These are phyloP conservation scores for Malurus leucopterus DNA, from an alignment of 2,797 vertebrate genomes.

Conservation along the genomic window DNA sequence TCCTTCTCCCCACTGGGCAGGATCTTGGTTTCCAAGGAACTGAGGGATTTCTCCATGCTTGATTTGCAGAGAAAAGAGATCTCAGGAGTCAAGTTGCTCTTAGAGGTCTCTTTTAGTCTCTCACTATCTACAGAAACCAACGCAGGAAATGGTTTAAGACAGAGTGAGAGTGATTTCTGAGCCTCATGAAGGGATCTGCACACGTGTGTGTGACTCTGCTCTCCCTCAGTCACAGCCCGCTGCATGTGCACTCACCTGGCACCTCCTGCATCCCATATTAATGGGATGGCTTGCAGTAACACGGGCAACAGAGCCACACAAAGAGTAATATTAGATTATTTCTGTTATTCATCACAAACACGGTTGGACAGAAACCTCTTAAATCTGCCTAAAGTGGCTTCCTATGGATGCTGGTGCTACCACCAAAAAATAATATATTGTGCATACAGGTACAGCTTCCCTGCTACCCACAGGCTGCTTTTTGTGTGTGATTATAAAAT, in stretches of 20 bases:
- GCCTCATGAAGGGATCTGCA: background rate
- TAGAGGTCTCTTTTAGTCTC: background rate
- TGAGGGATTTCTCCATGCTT: background rate
- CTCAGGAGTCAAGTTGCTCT: background rate
- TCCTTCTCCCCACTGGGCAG: background rate
- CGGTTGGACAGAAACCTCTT: conserved; percentile 37
- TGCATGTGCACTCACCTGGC: background rate
- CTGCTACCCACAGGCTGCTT: conserved; percentile 35
- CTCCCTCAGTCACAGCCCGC: background rate
- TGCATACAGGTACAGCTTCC: background rate
- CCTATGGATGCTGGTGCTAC: conserved; percentile 18
- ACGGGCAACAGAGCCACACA: background rate
- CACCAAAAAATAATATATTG: conserved; percentile 38
- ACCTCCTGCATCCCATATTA: background rate
- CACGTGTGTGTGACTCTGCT: background rate
- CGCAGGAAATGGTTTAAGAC: background rate
- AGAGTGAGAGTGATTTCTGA: background rate
- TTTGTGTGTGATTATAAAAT: conserved; percentile 17
- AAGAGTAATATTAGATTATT: conserved; percentile 57
- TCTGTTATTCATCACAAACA: conserved; percentile 44
- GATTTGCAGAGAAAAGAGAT: background rate
- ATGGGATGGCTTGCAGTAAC: background rate
- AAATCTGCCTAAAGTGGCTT: conserved; percentile 58
- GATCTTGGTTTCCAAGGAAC: background rate
- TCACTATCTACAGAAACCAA: background rate